These are phyloP conservation scores for Drosophila sulfurigaster DNA, from an alignment of 1,140 invertebrate species.

Conservation along the genomic window DNA sequence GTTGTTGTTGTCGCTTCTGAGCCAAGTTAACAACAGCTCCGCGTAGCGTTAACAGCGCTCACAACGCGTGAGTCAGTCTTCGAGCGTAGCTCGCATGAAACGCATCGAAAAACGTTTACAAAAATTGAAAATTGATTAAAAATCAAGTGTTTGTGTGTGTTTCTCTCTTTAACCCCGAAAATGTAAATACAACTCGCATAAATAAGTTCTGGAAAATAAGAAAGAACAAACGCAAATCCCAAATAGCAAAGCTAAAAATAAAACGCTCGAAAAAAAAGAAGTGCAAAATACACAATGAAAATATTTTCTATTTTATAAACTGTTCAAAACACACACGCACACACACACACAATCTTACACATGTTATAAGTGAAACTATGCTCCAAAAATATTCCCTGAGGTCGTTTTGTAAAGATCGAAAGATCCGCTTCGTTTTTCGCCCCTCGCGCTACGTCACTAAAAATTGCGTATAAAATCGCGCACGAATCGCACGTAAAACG, in stretches of 20 bases:
- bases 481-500: constrained; percentile 49
- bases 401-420: constrained; percentile 21
- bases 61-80: constrained; percentile 66
- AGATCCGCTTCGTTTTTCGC: neutral
- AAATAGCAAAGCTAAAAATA: constrained; percentile 69
- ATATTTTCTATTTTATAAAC: constrained; percentile 60
- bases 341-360: constrained; percentile 11
- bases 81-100: constrained; percentile 58
- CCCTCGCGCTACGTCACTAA: constrained; percentile 29
- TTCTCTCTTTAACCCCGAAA: neutral
- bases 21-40: constrained; percentile 64
- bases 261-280: constrained; percentile 41
- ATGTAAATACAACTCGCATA: constrained; percentile 5
- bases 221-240: constrained; percentile 41
- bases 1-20: constrained; percentile 35
- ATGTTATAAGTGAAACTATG: constrained; percentile 5
- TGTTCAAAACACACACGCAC: constrained; percentile 25
- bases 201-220: constrained; percentile 32
- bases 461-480: constrained; percentile 35
- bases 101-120: constrained; percentile 31
- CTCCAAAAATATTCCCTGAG: constrained; percentile 39
- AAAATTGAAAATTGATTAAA: neutral
- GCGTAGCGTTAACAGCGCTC: constrained; percentile 34
- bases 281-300: constrained; percentile 40
- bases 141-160: neutral